A percentile compares a stretch with the other conserved stretches of the same genome.
Conservation (phyloP, 2,888 invertebrate species). For the Thelaira solivaga region DNA sequence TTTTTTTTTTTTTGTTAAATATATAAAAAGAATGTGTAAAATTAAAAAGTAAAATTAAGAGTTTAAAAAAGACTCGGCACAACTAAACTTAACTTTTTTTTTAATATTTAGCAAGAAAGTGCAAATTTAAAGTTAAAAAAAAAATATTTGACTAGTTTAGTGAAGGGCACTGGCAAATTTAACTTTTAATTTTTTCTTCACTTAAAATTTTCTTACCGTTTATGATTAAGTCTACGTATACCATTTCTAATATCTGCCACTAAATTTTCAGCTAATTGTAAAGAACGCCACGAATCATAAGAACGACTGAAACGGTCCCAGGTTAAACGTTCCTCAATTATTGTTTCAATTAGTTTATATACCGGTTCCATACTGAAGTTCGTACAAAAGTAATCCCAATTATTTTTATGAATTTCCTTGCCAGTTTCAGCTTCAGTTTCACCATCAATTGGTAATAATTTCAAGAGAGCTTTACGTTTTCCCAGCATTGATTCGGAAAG, state of each 20-base stretch:
- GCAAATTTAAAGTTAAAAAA: too few relatives aligned
- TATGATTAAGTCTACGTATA: slow-evolving; percentile 73
- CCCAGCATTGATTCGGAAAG: slow-evolving; percentile 74
- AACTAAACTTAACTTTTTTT: too few relatives aligned
- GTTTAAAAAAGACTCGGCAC: too few relatives aligned
- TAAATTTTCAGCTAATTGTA: slow-evolving; percentile 73
- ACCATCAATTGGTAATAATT: slow-evolving; percentile 55
- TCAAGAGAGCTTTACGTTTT: slow-evolving; percentile 68
- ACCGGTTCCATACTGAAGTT: slow-evolving; percentile 76
- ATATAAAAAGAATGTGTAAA: too few relatives aligned
- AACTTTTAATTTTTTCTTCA: too few relatives aligned
- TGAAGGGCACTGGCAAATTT: too few relatives aligned
- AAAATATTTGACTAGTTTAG: too few relatives aligned
- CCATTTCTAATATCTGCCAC: slow-evolving; percentile 73
- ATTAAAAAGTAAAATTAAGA: too few relatives aligned
- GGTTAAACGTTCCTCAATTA: slow-evolving; percentile 74
- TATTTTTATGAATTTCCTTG: slow-evolving; percentile 69
- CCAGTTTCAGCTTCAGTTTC: slow-evolving; percentile 61
- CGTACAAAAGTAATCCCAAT: slow-evolving; percentile 72
- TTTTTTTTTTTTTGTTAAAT: too few relatives aligned
- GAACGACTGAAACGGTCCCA: slow-evolving; percentile 76
- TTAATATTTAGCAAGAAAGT: too few relatives aligned
- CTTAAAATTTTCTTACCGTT: slow-evolving; percentile 68
- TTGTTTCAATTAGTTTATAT: slow-evolving; percentile 72
- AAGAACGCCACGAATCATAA: slow-evolving; percentile 76